Conservation (phyloP, 2,797 vertebrate species). For the Hyperoplus immaculatus region DNA sequence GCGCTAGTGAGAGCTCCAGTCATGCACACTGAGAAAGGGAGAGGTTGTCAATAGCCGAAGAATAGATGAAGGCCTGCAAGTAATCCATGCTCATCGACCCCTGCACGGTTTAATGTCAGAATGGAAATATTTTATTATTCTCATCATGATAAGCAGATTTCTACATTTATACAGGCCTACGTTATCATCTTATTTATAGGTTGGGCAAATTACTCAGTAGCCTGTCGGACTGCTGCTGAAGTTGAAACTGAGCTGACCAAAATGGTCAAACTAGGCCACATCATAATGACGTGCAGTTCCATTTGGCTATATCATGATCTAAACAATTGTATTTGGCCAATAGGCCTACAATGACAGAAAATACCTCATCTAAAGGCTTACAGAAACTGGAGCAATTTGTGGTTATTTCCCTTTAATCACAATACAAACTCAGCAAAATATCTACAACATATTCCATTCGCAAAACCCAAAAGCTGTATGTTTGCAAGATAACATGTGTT, state of each 20-base stretch:
- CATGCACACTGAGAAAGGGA: conserved; percentile 83
- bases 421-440: conserved; percentile 6
- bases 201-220: background rate
- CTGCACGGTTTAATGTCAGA: conserved; percentile 45
- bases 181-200: background rate
- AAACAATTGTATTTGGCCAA: background rate
- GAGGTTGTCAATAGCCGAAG: conserved; percentile 88
- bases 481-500: conserved; percentile 1
- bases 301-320: background rate
- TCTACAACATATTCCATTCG: background rate
- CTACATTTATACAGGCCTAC: background rate
- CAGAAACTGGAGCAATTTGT: background rate
- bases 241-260: conserved; percentile 20
- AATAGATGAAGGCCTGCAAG: conserved; percentile 86
- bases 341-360: too few relatives aligned
- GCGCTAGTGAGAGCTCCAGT: conserved; percentile 93
- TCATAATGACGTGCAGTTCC: conserved; percentile 1
- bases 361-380: too few relatives aligned
- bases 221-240: conserved; percentile 5
- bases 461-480: background rate
- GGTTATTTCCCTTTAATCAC: conserved; percentile 13
- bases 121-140: background rate
- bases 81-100: conserved; percentile 76
- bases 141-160: conserved; percentile 4
- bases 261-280: conserved; percentile 14